Percentiles rank a stretch among this genome's conserved stretches.
Evolutionary conservation across 92 coral and sea anemone species (phyloP).

Genomic region (Virgularia gustaviana): DNA sequence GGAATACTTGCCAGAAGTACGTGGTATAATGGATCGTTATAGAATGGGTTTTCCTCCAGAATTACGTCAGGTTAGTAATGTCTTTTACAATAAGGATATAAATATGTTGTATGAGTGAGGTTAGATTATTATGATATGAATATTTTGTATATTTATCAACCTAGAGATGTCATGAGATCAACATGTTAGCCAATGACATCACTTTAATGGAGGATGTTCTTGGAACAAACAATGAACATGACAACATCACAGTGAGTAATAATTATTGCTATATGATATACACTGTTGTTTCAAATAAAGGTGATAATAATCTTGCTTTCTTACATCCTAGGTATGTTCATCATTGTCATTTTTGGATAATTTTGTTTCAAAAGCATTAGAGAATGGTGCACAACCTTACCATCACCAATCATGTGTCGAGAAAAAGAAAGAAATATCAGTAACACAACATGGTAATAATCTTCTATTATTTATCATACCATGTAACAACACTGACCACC

Average conservation of each 20-base stretch:
- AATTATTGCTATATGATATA: too few relatives aligned
- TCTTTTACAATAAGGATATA: too few relatives aligned
- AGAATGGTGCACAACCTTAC: constrained; percentile 71
- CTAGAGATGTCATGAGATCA: constrained; percentile 83
- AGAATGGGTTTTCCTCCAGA: constrained; percentile 59
- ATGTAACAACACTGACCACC: too few relatives aligned
- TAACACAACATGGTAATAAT: constrained; percentile 13
- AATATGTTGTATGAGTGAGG: not conserved
- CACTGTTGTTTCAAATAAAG: too few relatives aligned
- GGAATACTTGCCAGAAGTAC: constrained; percentile 38
- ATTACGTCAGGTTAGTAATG: constrained; percentile 68
- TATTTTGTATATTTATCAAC: not conserved
- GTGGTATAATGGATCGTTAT: constrained; percentile 48
- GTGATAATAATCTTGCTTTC: too few relatives aligned
- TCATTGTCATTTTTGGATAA: constrained; percentile 80
- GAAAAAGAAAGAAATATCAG: constrained; percentile 20
- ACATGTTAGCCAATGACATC: constrained; percentile 53
- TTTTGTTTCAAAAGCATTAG: constrained; percentile 66
- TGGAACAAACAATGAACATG: not conserved
- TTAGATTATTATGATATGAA: not conserved
- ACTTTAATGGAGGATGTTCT: constrained; percentile 48
- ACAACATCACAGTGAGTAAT: not conserved
- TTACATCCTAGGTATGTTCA: constrained; percentile 81
- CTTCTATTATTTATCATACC: too few relatives aligned
- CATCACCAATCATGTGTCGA: too few relatives aligned